phyloP scores from a whole-genome alignment of 1,140 invertebrate genomes.

The Apis florea region DNA sequence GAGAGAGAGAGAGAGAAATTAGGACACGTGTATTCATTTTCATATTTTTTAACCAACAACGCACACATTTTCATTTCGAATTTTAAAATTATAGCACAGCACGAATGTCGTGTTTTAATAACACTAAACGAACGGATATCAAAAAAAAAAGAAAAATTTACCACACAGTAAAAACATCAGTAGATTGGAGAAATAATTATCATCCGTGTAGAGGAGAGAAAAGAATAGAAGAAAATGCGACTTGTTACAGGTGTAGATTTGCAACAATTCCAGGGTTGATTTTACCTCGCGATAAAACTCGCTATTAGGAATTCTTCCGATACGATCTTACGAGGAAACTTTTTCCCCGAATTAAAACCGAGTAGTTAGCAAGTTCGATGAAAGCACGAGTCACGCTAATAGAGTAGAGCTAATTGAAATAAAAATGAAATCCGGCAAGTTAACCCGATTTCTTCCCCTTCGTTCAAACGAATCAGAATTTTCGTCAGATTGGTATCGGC shows the following conservation, averaged over 20 bases:
- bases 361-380: constrained; percentile 12
- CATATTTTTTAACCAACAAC: not conserved
- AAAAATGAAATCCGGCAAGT: constrained; percentile 5
- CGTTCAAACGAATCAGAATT: no score
- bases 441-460: no score
- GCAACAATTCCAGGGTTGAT: not conserved
- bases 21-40: not conserved
- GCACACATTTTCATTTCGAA: not conserved
- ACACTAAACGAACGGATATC: not conserved
- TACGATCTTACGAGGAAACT: constrained; percentile 41
- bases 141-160: no score
- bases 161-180: not conserved
- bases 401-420: constrained; percentile 13
- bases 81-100: not conserved
- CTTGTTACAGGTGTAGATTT: constrained; percentile 5
- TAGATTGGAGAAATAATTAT: not conserved
- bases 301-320: constrained; percentile 1
- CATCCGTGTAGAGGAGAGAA: not conserved
- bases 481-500: no score
- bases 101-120: not conserved
- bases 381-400: constrained; percentile 30
- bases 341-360: constrained; percentile 38
- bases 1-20: not conserved
- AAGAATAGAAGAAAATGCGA: no score
- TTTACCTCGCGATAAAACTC: not conserved